phyloP scores from a whole-genome alignment of 2,113 vertebrate genomes.

The Serilophus lunatus region DNA sequence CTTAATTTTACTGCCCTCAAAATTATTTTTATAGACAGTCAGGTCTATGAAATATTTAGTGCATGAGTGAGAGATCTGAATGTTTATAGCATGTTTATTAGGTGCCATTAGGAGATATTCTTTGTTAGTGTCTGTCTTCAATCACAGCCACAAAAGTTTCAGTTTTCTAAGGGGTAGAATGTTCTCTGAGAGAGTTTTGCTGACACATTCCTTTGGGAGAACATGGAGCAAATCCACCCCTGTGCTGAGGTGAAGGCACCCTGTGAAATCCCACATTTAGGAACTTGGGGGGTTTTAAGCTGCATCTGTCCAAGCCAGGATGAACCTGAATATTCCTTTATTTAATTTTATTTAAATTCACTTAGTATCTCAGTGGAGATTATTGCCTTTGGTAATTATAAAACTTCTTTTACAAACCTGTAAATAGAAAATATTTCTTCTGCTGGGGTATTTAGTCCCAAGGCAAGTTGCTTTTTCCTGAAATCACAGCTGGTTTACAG shows the following conservation, averaged over 20 bases:
- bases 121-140: constrained; percentile 12
- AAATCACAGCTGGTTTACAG: too few relatives aligned
- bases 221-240: neutral
- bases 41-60: constrained; percentile 55
- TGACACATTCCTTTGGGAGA: neutral
- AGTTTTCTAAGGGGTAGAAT: neutral
- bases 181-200: neutral
- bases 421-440: too few relatives aligned
- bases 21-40: constrained; percentile 24
- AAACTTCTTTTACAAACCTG: too few relatives aligned
- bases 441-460: too few relatives aligned
- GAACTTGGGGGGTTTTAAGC: neutral
- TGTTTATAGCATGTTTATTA: constrained; percentile 68
- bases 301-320: neutral
- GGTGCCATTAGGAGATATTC: constrained; percentile 16
- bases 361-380: too few relatives aligned
- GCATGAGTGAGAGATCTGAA: neutral
- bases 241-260: neutral
- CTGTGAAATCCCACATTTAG: neutral
- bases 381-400: too few relatives aligned
- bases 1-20: constrained; percentile 45
- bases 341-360: too few relatives aligned
- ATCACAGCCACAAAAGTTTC: neutral
- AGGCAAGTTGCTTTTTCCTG: too few relatives aligned
- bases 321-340: neutral